These are phyloP conservation scores for Zaprionus nigranus DNA, from an alignment of 1,140 invertebrate species.

Conservation along the genomic window DNA sequence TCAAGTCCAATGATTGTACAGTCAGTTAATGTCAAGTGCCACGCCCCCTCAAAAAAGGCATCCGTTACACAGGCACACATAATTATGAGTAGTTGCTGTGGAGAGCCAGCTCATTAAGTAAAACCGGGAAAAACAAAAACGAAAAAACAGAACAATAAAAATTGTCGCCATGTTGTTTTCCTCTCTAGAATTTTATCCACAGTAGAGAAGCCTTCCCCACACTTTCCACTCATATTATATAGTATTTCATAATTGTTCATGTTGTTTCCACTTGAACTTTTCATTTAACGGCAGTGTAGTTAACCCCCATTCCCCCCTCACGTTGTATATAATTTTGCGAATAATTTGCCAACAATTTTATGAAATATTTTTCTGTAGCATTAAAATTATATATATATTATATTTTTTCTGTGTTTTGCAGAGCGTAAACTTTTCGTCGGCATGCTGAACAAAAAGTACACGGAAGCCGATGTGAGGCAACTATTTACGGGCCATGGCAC, in stretches of 20 bases:
- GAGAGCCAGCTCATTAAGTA: constrained; percentile 64
- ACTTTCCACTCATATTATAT: neutral
- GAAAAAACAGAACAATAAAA: constrained; percentile 24
- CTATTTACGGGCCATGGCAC: constrained; percentile 96
- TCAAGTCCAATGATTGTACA: too few species aligned
- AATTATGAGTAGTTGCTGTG: constrained; percentile 53
- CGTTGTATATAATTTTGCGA: constrained; percentile 28
- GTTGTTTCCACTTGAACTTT: constrained; percentile 44
- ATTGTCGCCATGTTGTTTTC: constrained; percentile 39
- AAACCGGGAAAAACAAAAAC: constrained; percentile 33
- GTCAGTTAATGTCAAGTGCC: constrained; percentile 48
- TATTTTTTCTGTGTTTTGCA: constrained; percentile 83
- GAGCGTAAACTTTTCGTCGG: constrained; percentile 99
- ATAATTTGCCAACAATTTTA: constrained; percentile 49
- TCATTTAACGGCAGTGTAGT: constrained; percentile 10
- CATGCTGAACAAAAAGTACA: constrained; percentile 99
- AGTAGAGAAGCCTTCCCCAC: constrained; percentile 6
- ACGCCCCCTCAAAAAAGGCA: neutral
- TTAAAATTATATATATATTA: neutral
- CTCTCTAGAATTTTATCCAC: constrained; percentile 25
- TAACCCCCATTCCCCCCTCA: neutral
- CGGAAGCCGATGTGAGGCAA: constrained; percentile 97
- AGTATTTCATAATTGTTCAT: constrained; percentile 53
- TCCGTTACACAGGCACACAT: constrained; percentile 17
- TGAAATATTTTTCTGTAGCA: constrained; percentile 18